phyloP scores from a whole-genome alignment of 2,797 vertebrate genomes.

The Triplophysa yarkandensis region DNA sequence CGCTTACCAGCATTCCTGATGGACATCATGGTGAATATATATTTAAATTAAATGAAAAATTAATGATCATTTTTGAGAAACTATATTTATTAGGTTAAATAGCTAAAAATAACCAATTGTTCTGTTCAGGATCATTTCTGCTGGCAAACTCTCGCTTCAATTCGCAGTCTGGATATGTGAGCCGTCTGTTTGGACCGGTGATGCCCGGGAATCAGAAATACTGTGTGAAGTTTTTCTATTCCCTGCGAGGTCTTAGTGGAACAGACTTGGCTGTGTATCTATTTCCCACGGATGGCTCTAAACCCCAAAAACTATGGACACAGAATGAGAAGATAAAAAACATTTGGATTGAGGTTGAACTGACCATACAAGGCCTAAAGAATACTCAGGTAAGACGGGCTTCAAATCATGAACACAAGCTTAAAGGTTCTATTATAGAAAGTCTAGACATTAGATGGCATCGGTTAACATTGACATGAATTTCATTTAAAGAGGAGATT shows the following conservation, averaged over 20 bases:
- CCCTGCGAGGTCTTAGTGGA: conserved; percentile 88
- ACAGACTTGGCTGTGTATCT: conserved; percentile 85
- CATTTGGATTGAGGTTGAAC: conserved; percentile 86
- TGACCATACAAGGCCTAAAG: conserved; percentile 86
- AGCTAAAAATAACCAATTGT: neutral
- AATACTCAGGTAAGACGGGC: conserved; percentile 82
- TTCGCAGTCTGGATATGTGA: conserved; percentile 80
- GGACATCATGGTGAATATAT: no score
- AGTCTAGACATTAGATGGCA: neutral
- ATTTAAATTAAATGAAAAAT: no score
- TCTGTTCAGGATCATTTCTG: conserved; percentile 85
- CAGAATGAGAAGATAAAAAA: conserved; percentile 82
- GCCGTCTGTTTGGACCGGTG: conserved; percentile 80
- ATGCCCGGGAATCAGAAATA: conserved; percentile 86
- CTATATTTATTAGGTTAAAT: neutral
- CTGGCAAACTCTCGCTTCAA: conserved; percentile 83
- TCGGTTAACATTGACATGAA: neutral
- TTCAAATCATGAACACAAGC: neutral
- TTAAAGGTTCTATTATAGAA: neutral
- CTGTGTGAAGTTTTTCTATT: conserved; percentile 90
- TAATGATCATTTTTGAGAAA: neutral
- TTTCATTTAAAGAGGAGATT: neutral
- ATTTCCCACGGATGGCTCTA: conserved; percentile 76
- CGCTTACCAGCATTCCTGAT: no score
- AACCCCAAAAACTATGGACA: conserved; percentile 90